phyloP scores from a whole-genome alignment of 1,140 invertebrate genomes.

The Tetramorium alpestre region DNA sequence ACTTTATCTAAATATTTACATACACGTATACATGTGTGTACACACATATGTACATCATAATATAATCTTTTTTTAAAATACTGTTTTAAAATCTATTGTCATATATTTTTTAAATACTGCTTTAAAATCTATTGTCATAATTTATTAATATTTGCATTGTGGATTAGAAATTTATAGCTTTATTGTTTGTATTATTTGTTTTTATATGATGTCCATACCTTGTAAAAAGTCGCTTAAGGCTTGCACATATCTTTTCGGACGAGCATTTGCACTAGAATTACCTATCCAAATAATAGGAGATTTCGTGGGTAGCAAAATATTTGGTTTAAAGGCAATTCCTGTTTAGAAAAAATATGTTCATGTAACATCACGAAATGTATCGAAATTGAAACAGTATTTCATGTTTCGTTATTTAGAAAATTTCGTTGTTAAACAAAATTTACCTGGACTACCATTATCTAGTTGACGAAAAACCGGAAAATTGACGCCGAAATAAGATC shows the following conservation, averaged over 20 bases:
- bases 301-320: constrained; percentile 48
- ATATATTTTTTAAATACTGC: too few relatives aligned
- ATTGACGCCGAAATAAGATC: not conserved
- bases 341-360: not conserved
- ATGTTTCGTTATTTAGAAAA: not conserved
- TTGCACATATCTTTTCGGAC: constrained; percentile 62
- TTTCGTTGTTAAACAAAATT: not conserved
- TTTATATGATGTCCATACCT: constrained; percentile 57
- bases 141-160: too few relatives aligned
- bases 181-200: not conserved
- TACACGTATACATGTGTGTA: not conserved
- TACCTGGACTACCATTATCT: constrained; percentile 70
- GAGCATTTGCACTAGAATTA: constrained; percentile 17
- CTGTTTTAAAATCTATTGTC: too few relatives aligned
- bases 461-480: not conserved
- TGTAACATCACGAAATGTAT: not conserved
- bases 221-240: constrained; percentile 66
- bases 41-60: too few relatives aligned
- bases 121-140: too few relatives aligned
- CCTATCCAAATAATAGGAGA: constrained; percentile 74
- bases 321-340: constrained; percentile 77
- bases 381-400: not conserved
- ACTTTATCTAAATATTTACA: too few relatives aligned
- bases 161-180: too few relatives aligned
- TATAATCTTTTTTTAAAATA: too few relatives aligned